Conservation (phyloP, 2,797 vertebrate genomes). For the Ptychobarbus kaznakovi region DNA sequence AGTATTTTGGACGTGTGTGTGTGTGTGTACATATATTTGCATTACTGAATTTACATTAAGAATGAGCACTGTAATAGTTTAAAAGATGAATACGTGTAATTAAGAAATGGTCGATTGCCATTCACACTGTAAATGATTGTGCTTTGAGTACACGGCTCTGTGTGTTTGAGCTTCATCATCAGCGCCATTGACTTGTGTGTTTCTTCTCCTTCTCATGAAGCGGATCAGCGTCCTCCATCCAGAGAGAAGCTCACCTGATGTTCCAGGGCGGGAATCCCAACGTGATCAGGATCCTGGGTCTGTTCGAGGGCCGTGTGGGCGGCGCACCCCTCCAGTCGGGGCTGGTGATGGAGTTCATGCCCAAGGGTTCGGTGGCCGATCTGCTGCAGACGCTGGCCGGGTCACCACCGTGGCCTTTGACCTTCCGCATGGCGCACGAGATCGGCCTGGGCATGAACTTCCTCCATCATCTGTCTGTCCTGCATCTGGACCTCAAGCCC, state of each 20-base stretch:
- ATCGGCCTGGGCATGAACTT: slow-evolving; percentile 80
- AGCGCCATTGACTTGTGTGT: not conserved
- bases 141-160: too few relatives aligned
- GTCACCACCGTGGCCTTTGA: slow-evolving; percentile 69
- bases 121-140: too few relatives aligned
- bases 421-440: slow-evolving; percentile 73
- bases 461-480: slow-evolving; percentile 74
- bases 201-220: not conserved
- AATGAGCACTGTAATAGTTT: too few relatives aligned
- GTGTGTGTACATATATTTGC: too few relatives aligned
- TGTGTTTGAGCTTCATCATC: too few relatives aligned
- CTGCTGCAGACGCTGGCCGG: slow-evolving; percentile 63
- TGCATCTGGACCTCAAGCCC: slow-evolving; percentile 82
- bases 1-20: too few relatives aligned
- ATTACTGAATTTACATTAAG: too few relatives aligned
- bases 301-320: slow-evolving; percentile 66
- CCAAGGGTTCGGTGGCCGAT: slow-evolving; percentile 71
- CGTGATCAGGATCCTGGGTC: slow-evolving; percentile 72
- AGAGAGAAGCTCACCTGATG: slow-evolving; percentile 74
- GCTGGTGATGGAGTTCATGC: slow-evolving; percentile 82
- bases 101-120: too few relatives aligned
- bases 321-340: slow-evolving; percentile 57
- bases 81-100: too few relatives aligned
- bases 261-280: slow-evolving; percentile 67
- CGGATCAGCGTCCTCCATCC: slow-evolving; percentile 56